Conservation (phyloP, 2,797 vertebrate species). For the Chloroceryle inda region DNA sequence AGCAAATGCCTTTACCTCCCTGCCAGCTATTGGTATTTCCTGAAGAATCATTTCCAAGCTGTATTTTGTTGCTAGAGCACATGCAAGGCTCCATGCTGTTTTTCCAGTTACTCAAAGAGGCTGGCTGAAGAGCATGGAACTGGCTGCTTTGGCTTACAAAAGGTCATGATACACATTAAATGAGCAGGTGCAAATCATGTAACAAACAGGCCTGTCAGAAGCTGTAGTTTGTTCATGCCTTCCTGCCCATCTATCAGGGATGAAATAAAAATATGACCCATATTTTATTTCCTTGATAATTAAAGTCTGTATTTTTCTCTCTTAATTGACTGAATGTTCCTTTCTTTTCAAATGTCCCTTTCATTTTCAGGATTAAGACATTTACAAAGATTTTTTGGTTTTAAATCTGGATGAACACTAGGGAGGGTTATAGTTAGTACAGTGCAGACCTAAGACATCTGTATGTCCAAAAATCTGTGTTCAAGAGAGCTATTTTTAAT, state of each 20-base stretch:
- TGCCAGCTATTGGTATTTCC: neutral
- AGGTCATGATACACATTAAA: neutral
- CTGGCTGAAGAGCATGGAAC: neutral
- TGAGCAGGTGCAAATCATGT: neutral
- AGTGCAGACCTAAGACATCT: neutral
- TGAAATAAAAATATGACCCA: neutral
- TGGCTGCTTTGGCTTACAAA: neutral
- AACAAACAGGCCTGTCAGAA: neutral
- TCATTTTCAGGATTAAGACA: neutral
- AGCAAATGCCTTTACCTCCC: neutral
- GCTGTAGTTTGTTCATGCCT: neutral
- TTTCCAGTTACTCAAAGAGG: neutral
- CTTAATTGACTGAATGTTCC: neutral
- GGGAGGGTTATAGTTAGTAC: neutral
- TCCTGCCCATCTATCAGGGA: neutral
- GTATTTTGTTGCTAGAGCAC: neutral
- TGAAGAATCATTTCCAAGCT: neutral
- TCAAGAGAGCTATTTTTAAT: conserved; percentile 29
- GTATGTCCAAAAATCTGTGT: neutral
- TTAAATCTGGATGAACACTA: neutral
- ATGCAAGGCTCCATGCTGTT: neutral
- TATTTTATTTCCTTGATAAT: neutral
- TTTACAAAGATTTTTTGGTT: neutral
- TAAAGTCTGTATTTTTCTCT: neutral
- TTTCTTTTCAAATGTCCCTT: neutral